A percentile compares a stretch with the other conserved stretches of the same genome.
These are phyloP conservation scores for Serilophus lunatus DNA, from an alignment of 2,113 vertebrate genomes.

Conservation along the genomic window DNA sequence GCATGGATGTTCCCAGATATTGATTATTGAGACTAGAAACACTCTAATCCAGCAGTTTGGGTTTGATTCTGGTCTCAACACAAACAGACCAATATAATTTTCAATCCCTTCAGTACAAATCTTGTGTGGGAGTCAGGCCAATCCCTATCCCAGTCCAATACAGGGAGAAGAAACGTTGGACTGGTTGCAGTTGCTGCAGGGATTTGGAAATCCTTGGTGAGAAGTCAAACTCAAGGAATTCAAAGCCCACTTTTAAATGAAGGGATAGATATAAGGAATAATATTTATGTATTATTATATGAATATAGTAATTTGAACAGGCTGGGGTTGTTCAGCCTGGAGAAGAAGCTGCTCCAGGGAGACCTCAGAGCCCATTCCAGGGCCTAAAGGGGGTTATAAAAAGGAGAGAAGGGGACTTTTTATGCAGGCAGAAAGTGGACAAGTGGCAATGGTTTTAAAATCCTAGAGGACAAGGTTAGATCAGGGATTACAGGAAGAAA, in stretches of 20 bases:
- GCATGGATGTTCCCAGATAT: neutral
- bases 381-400: neutral
- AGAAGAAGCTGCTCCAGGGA: neutral
- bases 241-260: neutral
- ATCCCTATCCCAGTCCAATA: fast-evolving
- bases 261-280: too few relatives aligned
- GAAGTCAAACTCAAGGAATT: neutral
- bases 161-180: neutral
- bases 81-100: fast-evolving
- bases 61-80: neutral
- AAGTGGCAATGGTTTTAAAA: neutral
- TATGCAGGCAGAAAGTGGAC: neutral
- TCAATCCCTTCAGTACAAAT: neutral
- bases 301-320: fast-evolving
- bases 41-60: neutral
- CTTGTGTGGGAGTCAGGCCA: neutral
- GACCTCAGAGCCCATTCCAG: neutral
- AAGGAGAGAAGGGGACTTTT: neutral
- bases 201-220: neutral
- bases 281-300: too few relatives aligned
- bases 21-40: neutral
- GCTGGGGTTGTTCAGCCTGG: neutral
- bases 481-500: neutral
- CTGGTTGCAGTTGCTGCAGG: fast-evolving
- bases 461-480: neutral